A percentile compares a stretch with the other conserved stretches of the same genome.
Conservation (phyloP, 2,888 invertebrate species). For the Macrostomum cliftonense region DNA sequence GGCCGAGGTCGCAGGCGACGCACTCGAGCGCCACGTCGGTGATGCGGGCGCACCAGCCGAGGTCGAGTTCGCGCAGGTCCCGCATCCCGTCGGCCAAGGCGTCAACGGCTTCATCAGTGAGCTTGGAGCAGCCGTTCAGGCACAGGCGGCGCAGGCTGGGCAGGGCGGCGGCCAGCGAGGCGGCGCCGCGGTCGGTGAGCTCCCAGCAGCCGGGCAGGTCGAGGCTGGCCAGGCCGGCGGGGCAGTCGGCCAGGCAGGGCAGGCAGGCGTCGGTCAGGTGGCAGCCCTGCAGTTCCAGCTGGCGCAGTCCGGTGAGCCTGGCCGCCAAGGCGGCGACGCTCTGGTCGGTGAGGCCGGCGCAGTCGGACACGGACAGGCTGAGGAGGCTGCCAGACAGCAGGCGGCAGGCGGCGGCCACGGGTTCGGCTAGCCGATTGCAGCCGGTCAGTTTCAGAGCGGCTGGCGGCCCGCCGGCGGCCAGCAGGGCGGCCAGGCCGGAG, state of each 20-base stretch:
- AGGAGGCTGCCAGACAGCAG: slow-evolving; percentile 66
- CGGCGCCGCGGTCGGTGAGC: slow-evolving; percentile 82
- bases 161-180: slow-evolving; percentile 80
- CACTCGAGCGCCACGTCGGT: slow-evolving; percentile 86
- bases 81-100: slow-evolving; percentile 78
- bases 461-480: slow-evolving; percentile 46
- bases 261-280: slow-evolving; percentile 86
- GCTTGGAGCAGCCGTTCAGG: slow-evolving; percentile 82
- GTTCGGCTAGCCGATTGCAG: slow-evolving; percentile 87
- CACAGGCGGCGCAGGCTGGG: slow-evolving; percentile 78
- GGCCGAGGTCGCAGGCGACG: slow-evolving; percentile 84
- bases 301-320: slow-evolving; percentile 68
- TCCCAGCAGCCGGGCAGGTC: slow-evolving; percentile 88
- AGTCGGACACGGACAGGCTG: slow-evolving; percentile 74
- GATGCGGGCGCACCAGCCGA: slow-evolving; percentile 87
- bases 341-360: slow-evolving; percentile 90
- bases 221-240: slow-evolving; percentile 64
- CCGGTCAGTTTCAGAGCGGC: slow-evolving; percentile 76
- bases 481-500: slow-evolving; percentile 54
- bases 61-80: slow-evolving; percentile 65
- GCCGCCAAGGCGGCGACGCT: slow-evolving; percentile 85
- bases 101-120: slow-evolving; percentile 85
- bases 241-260: slow-evolving; percentile 80
- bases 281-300: slow-evolving; percentile 76
- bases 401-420: slow-evolving; percentile 71